Evolutionary conservation across 1,140 invertebrate species (phyloP).

Genomic region (Procambarus clarkii): DNA sequence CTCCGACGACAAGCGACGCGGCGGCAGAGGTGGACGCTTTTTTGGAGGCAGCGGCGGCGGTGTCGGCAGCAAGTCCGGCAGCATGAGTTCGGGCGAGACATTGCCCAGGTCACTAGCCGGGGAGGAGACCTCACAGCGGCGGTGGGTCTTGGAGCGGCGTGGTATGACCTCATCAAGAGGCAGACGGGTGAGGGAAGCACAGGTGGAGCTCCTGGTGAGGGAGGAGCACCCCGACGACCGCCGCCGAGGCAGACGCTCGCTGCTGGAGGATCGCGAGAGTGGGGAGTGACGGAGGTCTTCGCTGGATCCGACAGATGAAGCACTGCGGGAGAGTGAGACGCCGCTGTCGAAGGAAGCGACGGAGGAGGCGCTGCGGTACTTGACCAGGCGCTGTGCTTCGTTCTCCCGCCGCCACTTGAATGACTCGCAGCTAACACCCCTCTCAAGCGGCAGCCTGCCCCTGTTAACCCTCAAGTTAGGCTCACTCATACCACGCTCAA

Average conservation of each 20-base stretch:
- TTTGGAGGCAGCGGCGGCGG: constrained; percentile 68
- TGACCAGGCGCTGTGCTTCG: constrained; percentile 66
- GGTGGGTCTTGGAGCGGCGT: constrained; percentile 11
- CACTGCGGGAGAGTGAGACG: constrained; percentile 56
- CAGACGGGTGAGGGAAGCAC: neutral
- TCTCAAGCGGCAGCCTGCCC: constrained; percentile 32
- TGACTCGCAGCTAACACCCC: constrained; percentile 60
- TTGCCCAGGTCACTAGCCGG: constrained; percentile 18
- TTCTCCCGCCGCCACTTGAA: constrained; percentile 63
- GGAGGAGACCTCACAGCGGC: constrained; percentile 5
- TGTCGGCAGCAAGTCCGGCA: constrained; percentile 64
- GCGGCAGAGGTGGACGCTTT: constrained; percentile 63
- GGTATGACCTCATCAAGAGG: neutral
- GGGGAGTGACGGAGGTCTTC: constrained; percentile 60
- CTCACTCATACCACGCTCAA: constrained; percentile 68
- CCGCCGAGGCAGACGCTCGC: constrained; percentile 47
- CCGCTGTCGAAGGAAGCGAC: constrained; percentile 68
- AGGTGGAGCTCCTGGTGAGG: constrained; percentile 34
- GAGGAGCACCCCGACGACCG: constrained; percentile 37
- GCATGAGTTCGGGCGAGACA: constrained; percentile 21
- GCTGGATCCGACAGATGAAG: constrained; percentile 40
- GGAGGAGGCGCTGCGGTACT: constrained; percentile 65
- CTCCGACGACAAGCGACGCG: constrained; percentile 48
- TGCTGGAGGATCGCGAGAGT: constrained; percentile 53
- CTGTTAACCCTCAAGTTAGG: constrained; percentile 28